Base-by-base conservation (phyloP, 2,888 invertebrate genomes). In the Andrena flavipes region DNA sequence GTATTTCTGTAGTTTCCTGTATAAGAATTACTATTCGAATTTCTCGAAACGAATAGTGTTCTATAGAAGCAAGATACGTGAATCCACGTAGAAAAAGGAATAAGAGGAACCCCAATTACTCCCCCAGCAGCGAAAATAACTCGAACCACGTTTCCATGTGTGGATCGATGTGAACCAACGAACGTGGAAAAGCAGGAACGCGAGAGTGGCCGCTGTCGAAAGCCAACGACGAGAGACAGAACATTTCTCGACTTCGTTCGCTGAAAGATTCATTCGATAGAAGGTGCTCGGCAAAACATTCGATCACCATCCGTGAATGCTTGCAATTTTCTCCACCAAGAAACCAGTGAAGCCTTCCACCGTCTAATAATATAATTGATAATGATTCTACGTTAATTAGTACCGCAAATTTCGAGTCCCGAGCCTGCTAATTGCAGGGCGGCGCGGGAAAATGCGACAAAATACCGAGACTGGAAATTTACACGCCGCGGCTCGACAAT, bases 401-500 rank as follows among this genome's bases (percentile, higher is more conserved):
- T 56, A 23, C 56, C 26, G 56, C 1, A 56, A 56, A 13, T 23
- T 10, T 8, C 10, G 26, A 4, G 23, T 26, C 23, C 0, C 23
- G 16, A 5, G 13, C 4, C 13, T 16, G 23, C 26, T 1, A 10
- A 56, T 56, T 23, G 1, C 56, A 26, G 23, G 13, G 8, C 0
- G 23, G 20, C 42, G 13, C 42, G 13, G 4, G 42, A 42, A 42
- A 42, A 42, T 42, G 5, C 42, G 42, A 42, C 42, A 20, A 51
- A 20, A 20, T 51, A 51, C 51, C 8, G 8, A 8, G 20, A 20
- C 3, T 63, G n/a, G 74, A 81, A 80, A 81, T 81, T 80, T 79
- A 29, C 63, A 60, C 29, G 29, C 35, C 13, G 23, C 35, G 77
- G 26, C 54, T 23, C 33, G 62, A 76, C 68, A 59, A 33, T 42